Conservation (phyloP, 2,888 invertebrate species). For the Ariolimax columbianus region DNA sequence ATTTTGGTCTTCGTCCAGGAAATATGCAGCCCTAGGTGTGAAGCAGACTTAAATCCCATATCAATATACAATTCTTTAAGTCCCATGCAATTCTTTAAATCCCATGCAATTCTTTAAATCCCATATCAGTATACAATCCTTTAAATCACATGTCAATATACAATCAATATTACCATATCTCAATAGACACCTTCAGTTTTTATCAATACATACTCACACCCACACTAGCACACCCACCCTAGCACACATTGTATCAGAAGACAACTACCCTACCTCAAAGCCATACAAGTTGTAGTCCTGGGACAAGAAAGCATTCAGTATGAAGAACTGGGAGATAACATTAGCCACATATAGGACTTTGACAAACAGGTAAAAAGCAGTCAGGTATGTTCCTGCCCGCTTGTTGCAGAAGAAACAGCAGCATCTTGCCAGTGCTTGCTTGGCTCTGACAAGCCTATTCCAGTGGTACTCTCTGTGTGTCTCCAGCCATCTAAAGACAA, state of each 20-base stretch:
- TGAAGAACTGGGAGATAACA: conserved; percentile 71
- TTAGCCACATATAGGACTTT: conserved; percentile 71
- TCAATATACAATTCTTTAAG: too few relatives aligned
- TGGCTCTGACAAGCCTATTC: conserved; percentile 65
- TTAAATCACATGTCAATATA: too few relatives aligned
- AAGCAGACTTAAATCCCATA: too few relatives aligned
- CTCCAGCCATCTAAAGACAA: conserved; percentile 63
- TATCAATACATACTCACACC: too few relatives aligned
- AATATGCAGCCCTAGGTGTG: too few relatives aligned
- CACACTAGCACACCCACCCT: neutral
- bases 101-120: too few relatives aligned
- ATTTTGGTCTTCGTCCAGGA: too few relatives aligned
- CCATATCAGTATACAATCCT: too few relatives aligned
- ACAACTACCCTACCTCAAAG: conserved; percentile 59
- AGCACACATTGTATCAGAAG: neutral
- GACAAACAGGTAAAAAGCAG: conserved; percentile 68
- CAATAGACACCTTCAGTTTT: too few relatives aligned
- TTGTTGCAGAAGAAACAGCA: conserved; percentile 72
- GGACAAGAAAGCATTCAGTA: conserved; percentile 73
- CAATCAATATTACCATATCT: too few relatives aligned
- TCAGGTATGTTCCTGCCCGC: conserved; percentile 71
- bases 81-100: too few relatives aligned
- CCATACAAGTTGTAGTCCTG: conserved; percentile 72
- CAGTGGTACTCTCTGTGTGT: conserved; percentile 70
- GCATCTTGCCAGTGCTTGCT: conserved; percentile 63